Conservation (phyloP, 2,888 invertebrate genomes). For the Philonicus albiceps region DNA sequence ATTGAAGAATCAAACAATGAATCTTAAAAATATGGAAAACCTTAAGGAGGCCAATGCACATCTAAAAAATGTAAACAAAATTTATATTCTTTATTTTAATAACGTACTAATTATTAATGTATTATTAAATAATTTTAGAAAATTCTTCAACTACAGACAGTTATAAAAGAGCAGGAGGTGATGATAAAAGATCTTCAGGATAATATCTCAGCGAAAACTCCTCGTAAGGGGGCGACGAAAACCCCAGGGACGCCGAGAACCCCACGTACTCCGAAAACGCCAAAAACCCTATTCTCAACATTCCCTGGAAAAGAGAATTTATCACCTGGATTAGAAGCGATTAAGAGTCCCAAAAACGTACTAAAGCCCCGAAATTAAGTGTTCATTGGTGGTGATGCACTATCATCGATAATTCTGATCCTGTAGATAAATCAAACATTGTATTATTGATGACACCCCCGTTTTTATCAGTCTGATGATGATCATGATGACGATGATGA, state of each 20-base stretch:
- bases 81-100: background rate
- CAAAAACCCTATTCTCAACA: constrained; percentile 57
- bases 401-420: background rate
- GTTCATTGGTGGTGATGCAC: background rate
- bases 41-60: constrained; percentile 48
- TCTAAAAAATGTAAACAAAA: constrained; percentile 48
- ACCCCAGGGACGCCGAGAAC: constrained; percentile 55
- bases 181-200: constrained; percentile 49
- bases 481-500: background rate
- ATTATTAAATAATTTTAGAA: constrained; percentile 42
- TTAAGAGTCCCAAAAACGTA: constrained; percentile 57
- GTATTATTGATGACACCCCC: background rate
- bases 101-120: background rate
- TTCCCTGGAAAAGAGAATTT: constrained; percentile 61
- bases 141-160: constrained; percentile 47
- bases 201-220: constrained; percentile 35
- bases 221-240: background rate
- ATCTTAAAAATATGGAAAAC: constrained; percentile 41
- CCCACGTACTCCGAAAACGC: constrained; percentile 54
- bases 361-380: constrained; percentile 33
- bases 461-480: background rate
- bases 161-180: constrained; percentile 49
- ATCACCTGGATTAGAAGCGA: constrained; percentile 56
- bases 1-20: constrained; percentile 39
- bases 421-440: background rate